A percentile compares a stretch with the other conserved stretches of the same genome.
Evolutionary conservation across 2,797 vertebrate genomes (phyloP).

Genomic region (Bryconaethiops microstoma): DNA sequence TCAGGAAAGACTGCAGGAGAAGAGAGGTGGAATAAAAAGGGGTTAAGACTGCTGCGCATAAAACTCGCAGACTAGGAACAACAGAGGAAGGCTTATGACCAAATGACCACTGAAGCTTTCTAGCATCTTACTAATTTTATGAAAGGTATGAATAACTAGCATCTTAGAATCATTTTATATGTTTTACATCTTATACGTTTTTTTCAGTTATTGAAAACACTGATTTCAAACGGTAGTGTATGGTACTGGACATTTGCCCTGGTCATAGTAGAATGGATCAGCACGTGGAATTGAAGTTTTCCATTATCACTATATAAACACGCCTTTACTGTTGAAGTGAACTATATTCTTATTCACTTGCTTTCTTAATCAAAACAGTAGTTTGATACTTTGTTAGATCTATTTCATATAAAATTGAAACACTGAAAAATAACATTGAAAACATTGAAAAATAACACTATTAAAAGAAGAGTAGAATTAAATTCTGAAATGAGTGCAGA

Average conservation of each 20-base stretch:
- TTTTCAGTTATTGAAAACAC: too few relatives aligned
- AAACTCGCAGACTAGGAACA: conserved; percentile 6
- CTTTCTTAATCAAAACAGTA: neutral
- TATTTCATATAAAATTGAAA: neutral
- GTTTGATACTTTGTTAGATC: neutral
- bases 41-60: conserved; percentile 2
- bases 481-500: neutral
- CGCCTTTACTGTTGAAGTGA: neutral
- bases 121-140: too few relatives aligned
- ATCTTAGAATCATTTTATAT: too few relatives aligned
- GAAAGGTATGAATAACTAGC: too few relatives aligned
- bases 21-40: conserved; percentile 45
- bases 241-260: too few relatives aligned
- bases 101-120: neutral
- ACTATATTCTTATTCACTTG: neutral
- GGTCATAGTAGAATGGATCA: neutral
- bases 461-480: neutral
- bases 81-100: neutral
- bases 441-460: neutral
- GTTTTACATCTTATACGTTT: too few relatives aligned
- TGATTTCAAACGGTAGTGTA: too few relatives aligned
- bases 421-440: neutral
- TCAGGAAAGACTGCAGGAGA: conserved; percentile 62
- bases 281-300: neutral
- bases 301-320: too few relatives aligned